These are phyloP conservation scores for Rhinoptilus africanus DNA, from an alignment of 2,113 vertebrate species.

Conservation along the genomic window DNA sequence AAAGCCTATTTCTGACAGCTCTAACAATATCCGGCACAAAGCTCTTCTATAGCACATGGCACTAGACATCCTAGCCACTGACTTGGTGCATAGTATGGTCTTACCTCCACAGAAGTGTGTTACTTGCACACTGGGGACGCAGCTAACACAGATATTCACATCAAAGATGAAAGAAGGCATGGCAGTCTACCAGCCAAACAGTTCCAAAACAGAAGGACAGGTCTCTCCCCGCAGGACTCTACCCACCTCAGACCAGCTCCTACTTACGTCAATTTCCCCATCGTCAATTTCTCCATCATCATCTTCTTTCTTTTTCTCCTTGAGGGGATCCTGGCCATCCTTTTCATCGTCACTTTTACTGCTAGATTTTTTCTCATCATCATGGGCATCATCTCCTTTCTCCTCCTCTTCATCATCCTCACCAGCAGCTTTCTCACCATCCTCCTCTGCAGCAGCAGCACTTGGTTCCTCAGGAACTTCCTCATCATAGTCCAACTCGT, in stretches of 20 bases:
- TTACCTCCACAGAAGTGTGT: neutral
- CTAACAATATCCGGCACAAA: neutral
- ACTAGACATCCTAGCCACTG: neutral
- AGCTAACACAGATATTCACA: neutral
- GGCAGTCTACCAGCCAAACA: neutral
- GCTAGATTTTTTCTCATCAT: slow-evolving; percentile 58
- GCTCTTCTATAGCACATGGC: neutral
- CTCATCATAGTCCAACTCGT: slow-evolving; percentile 96
- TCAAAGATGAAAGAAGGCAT: neutral
- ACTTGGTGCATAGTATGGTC: fast-evolving
- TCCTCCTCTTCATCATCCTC: slow-evolving; percentile 85
- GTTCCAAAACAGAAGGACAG: neutral
- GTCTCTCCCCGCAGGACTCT: neutral
- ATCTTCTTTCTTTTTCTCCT: slow-evolving; percentile 93
- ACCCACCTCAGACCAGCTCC: neutral
- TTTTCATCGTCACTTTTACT: slow-evolving; percentile 67
- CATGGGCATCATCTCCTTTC: slow-evolving; percentile 61
- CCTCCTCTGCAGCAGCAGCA: slow-evolving; percentile 74
- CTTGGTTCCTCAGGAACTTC: slow-evolving; percentile 92
- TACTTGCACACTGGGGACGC: neutral
- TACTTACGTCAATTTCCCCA: slow-evolving; percentile 97
- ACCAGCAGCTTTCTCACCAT: slow-evolving; percentile 76
- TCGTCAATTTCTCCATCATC: slow-evolving; percentile 97
- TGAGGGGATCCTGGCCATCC: slow-evolving; percentile 77
- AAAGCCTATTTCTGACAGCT: neutral